phyloP scores from a whole-genome alignment of 1,140 invertebrate genomes.

The Proales similis region DNA sequence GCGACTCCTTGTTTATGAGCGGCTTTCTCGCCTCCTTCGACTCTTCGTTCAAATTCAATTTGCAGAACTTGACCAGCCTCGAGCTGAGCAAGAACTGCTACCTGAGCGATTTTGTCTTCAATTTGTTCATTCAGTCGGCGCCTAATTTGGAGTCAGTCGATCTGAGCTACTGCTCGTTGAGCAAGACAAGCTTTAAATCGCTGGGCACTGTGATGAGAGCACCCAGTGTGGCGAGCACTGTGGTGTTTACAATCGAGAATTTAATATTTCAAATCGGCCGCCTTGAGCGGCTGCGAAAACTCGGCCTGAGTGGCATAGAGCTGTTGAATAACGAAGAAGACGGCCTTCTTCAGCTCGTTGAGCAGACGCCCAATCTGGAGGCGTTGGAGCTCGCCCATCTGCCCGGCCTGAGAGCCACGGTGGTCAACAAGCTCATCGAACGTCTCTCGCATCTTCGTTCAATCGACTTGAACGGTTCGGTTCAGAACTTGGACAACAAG shows the following conservation, averaged over 20 bases:
- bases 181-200: constrained; percentile 36
- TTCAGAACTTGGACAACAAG: constrained; percentile 18
- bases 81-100: constrained; percentile 19
- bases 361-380: constrained; percentile 7
- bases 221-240: background rate
- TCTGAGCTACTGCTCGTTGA: constrained; percentile 27
- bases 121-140: constrained; percentile 15
- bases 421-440: background rate
- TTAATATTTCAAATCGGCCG: background rate
- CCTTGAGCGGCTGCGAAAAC: background rate
- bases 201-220: background rate
- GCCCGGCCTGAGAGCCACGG: constrained; percentile 10
- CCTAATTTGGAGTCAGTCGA: constrained; percentile 1
- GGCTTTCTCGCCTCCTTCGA: constrained; percentile 6
- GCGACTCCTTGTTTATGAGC: constrained; percentile 30
- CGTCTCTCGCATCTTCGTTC: background rate
- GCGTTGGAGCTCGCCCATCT: constrained; percentile 2
- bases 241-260: constrained; percentile 27
- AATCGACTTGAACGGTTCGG: constrained; percentile 12
- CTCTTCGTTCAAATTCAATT: background rate
- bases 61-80: constrained; percentile 10
- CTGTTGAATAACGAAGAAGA: constrained; percentile 11
- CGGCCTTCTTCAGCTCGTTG: constrained; percentile 11
- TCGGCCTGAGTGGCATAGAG: constrained; percentile 18
- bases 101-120: constrained; percentile 9